phyloP scores from a whole-genome alignment of 2,113 vertebrate genomes.

The Hippotragus niger region DNA sequence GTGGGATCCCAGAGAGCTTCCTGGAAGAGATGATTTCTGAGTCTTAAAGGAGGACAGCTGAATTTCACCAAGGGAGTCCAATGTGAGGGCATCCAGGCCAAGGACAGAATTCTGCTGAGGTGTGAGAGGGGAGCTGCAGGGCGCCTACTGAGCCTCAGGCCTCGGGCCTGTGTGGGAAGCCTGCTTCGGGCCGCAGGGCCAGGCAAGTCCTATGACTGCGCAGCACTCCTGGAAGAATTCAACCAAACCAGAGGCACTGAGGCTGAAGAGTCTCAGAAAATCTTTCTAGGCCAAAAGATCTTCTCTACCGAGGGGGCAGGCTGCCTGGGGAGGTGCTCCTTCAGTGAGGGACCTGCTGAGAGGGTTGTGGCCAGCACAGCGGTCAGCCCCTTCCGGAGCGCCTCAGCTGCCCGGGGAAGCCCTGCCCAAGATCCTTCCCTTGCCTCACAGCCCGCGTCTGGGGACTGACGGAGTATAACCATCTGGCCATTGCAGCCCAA shows the following conservation, averaged over 20 bases:
- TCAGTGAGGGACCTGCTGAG: background rate
- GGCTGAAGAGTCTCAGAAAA: background rate
- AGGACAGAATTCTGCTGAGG: background rate
- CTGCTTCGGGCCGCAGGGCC: background rate
- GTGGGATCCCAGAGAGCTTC: background rate
- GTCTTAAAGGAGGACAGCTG: background rate
- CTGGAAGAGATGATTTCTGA: background rate
- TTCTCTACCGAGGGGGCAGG: background rate
- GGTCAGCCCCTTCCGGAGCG: background rate
- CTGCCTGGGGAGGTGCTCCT: no score
- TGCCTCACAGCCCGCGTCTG: background rate
- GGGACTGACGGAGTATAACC: background rate
- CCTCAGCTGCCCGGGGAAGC: background rate
- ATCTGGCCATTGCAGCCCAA: background rate
- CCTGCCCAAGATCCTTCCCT: background rate
- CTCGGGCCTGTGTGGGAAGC: background rate
- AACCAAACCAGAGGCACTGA: background rate
- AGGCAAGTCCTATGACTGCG: background rate
- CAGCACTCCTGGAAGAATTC: background rate
- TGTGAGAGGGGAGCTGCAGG: background rate
- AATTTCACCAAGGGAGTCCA: background rate
- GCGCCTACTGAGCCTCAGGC: background rate
- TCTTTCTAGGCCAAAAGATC: background rate
- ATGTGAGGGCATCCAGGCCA: background rate
- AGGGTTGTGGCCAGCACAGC: no score